Evolutionary conservation across 2,888 invertebrate genomes (phyloP).

Genomic region (Noctua pronuba): DNA sequence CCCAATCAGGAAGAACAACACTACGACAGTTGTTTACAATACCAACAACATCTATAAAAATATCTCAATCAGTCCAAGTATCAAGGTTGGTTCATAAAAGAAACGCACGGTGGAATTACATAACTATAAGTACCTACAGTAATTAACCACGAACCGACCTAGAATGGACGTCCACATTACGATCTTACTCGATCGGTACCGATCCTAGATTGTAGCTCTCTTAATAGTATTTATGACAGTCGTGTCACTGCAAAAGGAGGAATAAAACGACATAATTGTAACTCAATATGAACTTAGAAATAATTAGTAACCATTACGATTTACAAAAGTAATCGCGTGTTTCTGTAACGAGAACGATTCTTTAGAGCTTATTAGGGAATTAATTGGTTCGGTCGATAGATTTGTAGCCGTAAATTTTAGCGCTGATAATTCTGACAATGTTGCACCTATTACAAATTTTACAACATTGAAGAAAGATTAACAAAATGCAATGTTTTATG

Average conservation of each 20-base stretch:
- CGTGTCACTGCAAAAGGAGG: conserved; percentile 81
- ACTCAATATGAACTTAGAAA: conserved; percentile 72
- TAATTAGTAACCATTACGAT: conserved; percentile 70
- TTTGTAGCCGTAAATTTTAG: conserved; percentile 40
- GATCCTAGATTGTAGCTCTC: conserved; percentile 72
- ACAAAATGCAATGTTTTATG: conserved; percentile 26
- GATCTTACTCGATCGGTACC: conserved; percentile 74
- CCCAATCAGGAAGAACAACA: conserved; percentile 68
- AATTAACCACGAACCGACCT: conserved; percentile 83
- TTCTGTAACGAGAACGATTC: conserved; percentile 48
- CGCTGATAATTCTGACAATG: conserved; percentile 36
- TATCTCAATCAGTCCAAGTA: conserved; percentile 84
- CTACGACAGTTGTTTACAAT: conserved; percentile 74
- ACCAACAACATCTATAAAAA: conserved; percentile 72
- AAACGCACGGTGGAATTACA: conserved; percentile 78
- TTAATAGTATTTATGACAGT: conserved; percentile 78
- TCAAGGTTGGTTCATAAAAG: conserved; percentile 86
- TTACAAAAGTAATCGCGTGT: conserved; percentile 62
- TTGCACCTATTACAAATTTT: conserved; percentile 29
- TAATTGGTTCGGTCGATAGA: conserved; percentile 30
- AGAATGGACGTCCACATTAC: conserved; percentile 80
- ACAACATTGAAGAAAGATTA: conserved; percentile 27
- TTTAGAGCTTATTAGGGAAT: conserved; percentile 46
- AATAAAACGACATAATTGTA: conserved; percentile 76
- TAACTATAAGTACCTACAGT: conserved; percentile 81